These are phyloP conservation scores for Porites australiensis DNA, from an alignment of 64 coral and sea anemone species.

Conservation along the genomic window DNA sequence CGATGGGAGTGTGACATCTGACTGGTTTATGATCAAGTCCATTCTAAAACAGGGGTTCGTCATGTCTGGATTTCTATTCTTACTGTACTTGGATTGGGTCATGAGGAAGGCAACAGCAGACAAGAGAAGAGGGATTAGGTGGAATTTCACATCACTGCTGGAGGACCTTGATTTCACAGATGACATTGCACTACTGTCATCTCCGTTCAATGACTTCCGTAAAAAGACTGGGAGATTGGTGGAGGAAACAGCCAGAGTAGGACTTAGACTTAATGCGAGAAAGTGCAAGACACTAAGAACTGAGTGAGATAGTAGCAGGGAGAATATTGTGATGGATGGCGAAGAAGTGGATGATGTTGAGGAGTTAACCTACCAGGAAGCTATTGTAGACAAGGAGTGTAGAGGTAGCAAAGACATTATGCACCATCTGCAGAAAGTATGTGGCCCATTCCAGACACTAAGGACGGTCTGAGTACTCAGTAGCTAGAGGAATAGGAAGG, in stretches of 20 bases:
- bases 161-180: neutral
- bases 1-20: neutral
- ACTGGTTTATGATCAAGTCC: neutral
- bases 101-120: neutral
- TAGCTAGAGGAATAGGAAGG: slow-evolving; percentile 29
- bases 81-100: neutral
- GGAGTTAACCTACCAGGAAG: slow-evolving; percentile 32
- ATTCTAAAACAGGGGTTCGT: neutral
- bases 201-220: neutral
- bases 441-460: slow-evolving; percentile 9
- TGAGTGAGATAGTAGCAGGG: neutral
- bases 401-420: slow-evolving; percentile 23
- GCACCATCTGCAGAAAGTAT: slow-evolving; percentile 3
- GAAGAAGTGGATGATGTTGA: slow-evolving; percentile 12
- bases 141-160: neutral
- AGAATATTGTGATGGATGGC: neutral
- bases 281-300: slow-evolving; percentile 17
- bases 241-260: slow-evolving; percentile 9
- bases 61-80: slow-evolving; percentile 11
- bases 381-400: neutral
- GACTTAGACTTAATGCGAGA: neutral
- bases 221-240: slow-evolving; percentile 7
- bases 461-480: slow-evolving; percentile 23
- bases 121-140: slow-evolving; percentile 13
- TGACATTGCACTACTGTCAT: neutral